These are phyloP conservation scores for Drosophila persimilis DNA, from an alignment of 1,140 invertebrate genomes.

Conservation along the genomic window DNA sequence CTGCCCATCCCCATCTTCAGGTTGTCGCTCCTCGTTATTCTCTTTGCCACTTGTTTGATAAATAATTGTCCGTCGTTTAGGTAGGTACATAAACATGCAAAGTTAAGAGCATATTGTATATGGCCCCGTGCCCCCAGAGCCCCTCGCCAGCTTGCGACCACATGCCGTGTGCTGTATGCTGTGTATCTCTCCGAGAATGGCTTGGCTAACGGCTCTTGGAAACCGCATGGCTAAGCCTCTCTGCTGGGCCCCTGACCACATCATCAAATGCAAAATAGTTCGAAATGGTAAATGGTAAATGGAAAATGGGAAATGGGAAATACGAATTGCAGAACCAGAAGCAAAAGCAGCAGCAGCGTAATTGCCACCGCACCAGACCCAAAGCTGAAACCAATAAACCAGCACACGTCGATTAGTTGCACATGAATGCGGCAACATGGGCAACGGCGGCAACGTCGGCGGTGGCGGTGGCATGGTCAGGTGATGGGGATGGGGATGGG, in stretches of 20 bases:
- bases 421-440: slow-evolving; percentile 64
- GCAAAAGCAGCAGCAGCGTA: slow-evolving; percentile 61
- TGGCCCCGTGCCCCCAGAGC: neutral
- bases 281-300: slow-evolving; percentile 39
- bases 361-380: slow-evolving; percentile 59
- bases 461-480: neutral
- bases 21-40: slow-evolving; percentile 16
- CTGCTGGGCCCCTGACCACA: slow-evolving; percentile 55
- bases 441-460: slow-evolving; percentile 3
- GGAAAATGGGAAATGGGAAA: slow-evolving; percentile 35
- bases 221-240: slow-evolving; percentile 52
- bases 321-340: slow-evolving; percentile 31
- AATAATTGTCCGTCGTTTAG: slow-evolving; percentile 69
- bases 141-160: slow-evolving; percentile 32
- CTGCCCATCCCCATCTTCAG: neutral
- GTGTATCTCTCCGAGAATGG: slow-evolving; percentile 10
- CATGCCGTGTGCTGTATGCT: slow-evolving; percentile 43
- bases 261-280: slow-evolving; percentile 59
- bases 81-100: slow-evolving; percentile 63
- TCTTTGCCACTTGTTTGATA: slow-evolving; percentile 64
- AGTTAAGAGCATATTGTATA: slow-evolving; percentile 53
- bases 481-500: neutral
- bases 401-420: slow-evolving; percentile 73
- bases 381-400: slow-evolving; percentile 69
- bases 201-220: slow-evolving; percentile 55